Base-by-base conservation (phyloP, 2,888 invertebrate genomes). In the Macaria notata region DNA sequence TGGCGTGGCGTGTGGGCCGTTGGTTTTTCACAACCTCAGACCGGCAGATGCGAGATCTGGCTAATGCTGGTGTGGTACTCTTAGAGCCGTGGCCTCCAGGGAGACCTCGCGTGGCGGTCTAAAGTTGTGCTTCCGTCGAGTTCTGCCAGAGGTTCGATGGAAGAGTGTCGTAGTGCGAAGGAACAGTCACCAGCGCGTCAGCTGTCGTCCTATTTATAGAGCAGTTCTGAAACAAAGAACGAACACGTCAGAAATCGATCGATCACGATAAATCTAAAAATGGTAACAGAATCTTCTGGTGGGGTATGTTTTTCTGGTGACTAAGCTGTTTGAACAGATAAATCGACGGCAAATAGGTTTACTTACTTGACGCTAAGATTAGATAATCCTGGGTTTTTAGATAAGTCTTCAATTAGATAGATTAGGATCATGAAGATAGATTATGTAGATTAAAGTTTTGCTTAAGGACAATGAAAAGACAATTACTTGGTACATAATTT, bases 151-250 rank as follows among this genome's bases (percentile, higher is more conserved):
- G 67, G 73, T 91, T 90, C 4, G 92, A 92, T 3, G 92, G 88
- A 4, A 93, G 79, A 19, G 92, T 92, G 83, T 95, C 95, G 76
- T 93, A 95, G 84, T 96, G 96, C 3, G 94, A 94, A 0, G 96
- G 96, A 30, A 96, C 94, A 0, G 96, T 96, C 56, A 94, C 84
- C 58, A 96, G 83, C 3, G 96, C 96, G 66, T 96, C 96, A 31
- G 94, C 94, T 3, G 94, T 83, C 6, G 93, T 94, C 43, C 96
- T 90, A 69, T 85, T 93, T 54, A 94, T 92, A 50, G 94, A 94
- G 79, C 96, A 96, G 80, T 96, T 96, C 89, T 94, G 87, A 19
- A 90, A 92, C 59, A 72, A 72, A 31, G 48, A 19, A 19, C 19
- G 2, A 19, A 31, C 59, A 47, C 8, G 29, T 49, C 49, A 30